Evolutionary conservation across 1,140 invertebrate genomes (phyloP), one percentile per base, ranked within the genome.

Genomic region (Brachionus calyciflorus): DNA sequence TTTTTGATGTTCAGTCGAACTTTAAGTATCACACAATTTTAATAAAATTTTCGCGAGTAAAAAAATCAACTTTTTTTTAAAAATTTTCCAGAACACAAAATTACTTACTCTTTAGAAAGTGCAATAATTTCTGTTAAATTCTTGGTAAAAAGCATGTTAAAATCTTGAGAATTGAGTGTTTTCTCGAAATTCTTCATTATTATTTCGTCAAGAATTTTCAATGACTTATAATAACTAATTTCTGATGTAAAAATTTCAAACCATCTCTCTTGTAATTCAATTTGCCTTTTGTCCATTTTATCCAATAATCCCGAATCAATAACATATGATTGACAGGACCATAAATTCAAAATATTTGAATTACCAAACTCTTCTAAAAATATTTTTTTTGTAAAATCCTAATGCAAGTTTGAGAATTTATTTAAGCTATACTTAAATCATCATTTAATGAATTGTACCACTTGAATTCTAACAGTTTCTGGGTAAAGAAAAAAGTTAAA

Each of bases 221-320:
- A 41, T 46, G 60, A 24, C 44, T 65, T 65, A 4, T 21, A 65
- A 28, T 65, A 65, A 9, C 12, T 44, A 9, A 65, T 65, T 65
- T 65, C 60, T 12, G 60, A 65, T 24, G 60, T 65, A 12, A 41
- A 65, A 41, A 65, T 65, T 44, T 65, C 60, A 37, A 65, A 65
- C 60, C 60, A 65, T 65, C 60, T 65, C 17, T 65, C 60, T 65
- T 65, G 60, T 19, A 65, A n/a, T 24, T 65, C 60, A n/a, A 44
- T 65, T 24, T 65, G 37, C 44, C 12, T 41, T 44, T 65, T 65
- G 17, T 1, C 44, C 60, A 65, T 65, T 46, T 24, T 6, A 14
- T 1, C 19, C 1, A 65, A 41, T 21, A 44, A 9, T 19, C 24
- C 40, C 3, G 40, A 44, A 7, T 41, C 24, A 10, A 44, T 65